phyloP scores from a whole-genome alignment of 2,888 invertebrate genomes.

The Belgica antarctica region DNA sequence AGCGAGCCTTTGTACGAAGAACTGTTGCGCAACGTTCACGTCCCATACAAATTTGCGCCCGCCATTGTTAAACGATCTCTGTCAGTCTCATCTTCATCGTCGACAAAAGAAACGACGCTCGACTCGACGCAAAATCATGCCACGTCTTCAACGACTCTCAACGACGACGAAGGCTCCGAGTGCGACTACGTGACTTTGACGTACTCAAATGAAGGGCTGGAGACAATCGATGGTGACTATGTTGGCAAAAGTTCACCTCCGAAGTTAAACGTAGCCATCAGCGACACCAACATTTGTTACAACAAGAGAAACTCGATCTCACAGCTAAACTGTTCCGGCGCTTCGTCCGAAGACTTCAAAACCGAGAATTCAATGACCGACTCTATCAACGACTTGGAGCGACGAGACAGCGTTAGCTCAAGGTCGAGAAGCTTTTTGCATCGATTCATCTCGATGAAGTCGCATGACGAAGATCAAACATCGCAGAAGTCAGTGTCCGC shows the following conservation, averaged over 20 bases:
- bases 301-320: constrained; percentile 20
- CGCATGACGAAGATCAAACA: constrained; percentile 24
- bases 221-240: constrained; percentile 48
- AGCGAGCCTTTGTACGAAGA: constrained; percentile 54
- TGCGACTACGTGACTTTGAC: constrained; percentile 55
- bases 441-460: constrained; percentile 9
- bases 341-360: constrained; percentile 33
- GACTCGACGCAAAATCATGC: not conserved
- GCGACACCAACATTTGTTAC: constrained; percentile 12
- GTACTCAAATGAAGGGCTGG: constrained; percentile 50
- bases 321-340: not conserved
- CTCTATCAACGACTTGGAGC: not conserved
- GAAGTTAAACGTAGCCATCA: not conserved
- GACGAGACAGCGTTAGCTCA: not conserved
- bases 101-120: not conserved
- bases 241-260: not conserved
- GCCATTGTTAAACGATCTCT: constrained; percentile 45
- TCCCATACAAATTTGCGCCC: constrained; percentile 55
- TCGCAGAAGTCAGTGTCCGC: constrained; percentile 34
- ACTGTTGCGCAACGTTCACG: constrained; percentile 54
- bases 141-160: not conserved
- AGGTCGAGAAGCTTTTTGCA: constrained; percentile 18
- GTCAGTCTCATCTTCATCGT: constrained; percentile 37
- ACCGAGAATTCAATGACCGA: not conserved
- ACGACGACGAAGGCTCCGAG: constrained; percentile 47